phyloP scores from a whole-genome alignment of 2,888 invertebrate species.

The Plebejus argus region DNA sequence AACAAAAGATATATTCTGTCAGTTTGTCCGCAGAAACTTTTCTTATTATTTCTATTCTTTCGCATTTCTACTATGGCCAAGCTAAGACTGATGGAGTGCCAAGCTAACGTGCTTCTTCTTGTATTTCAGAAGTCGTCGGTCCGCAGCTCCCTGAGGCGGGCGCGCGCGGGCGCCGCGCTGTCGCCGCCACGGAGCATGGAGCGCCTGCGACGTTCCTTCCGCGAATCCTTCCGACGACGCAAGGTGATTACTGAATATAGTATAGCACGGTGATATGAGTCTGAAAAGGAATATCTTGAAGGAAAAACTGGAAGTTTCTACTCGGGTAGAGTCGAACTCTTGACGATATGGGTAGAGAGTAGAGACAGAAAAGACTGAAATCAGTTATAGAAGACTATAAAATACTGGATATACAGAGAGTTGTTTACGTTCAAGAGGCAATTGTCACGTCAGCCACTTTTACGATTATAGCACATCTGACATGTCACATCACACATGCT shows the following conservation, averaged over 20 bases:
- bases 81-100: too few species aligned
- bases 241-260: conserved; percentile 64
- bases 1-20: too few species aligned
- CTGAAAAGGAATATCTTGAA: background rate
- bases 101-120: background rate
- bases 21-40: too few species aligned
- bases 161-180: conserved; percentile 73
- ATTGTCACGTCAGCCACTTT: too few species aligned
- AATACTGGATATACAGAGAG: too few species aligned
- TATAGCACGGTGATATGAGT: background rate
- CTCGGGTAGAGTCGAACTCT: background rate
- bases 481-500: too few species aligned
- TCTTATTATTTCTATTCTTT: too few species aligned
- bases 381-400: too few species aligned
- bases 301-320: background rate
- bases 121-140: conserved; percentile 73
- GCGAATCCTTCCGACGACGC: conserved; percentile 95
- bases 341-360: background rate
- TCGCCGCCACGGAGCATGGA: conserved; percentile 87
- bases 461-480: too few species aligned
- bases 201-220: conserved; percentile 92
- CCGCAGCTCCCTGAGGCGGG: conserved; percentile 72
- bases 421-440: too few species aligned
- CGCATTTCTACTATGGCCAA: too few species aligned
- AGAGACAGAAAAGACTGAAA: background rate